phyloP scores from a whole-genome alignment of 2,797 vertebrate species.

The Muscicapa striata region DNA sequence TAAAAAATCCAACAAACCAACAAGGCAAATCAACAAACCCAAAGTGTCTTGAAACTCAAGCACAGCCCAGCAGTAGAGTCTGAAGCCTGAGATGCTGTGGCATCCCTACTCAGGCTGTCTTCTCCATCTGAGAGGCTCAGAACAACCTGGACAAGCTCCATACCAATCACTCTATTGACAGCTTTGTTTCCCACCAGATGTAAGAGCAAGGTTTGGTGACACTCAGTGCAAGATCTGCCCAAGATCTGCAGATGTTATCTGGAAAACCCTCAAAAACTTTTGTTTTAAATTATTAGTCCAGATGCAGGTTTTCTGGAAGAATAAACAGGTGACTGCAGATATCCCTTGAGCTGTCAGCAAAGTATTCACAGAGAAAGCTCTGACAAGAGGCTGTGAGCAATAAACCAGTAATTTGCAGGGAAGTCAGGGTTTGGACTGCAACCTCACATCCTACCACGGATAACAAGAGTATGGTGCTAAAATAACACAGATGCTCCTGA shows the following conservation, averaged over 20 bases:
- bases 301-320: background rate
- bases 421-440: constrained; percentile 25
- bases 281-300: background rate
- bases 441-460: background rate
- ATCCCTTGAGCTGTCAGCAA: background rate
- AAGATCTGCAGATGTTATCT: background rate
- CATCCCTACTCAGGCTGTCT: background rate
- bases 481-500: constrained; percentile 16
- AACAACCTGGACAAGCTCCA: background rate
- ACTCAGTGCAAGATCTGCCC: background rate
- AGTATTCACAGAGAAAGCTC: background rate
- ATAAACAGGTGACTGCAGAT: background rate
- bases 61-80: background rate
- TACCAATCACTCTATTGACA: background rate
- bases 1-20: background rate
- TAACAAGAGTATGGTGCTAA: constrained; percentile 21
- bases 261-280: background rate
- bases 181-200: background rate
- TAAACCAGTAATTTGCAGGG: constrained; percentile 42
- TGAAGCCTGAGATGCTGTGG: background rate
- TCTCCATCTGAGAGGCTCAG: background rate
- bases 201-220: background rate
- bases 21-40: background rate
- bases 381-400: background rate
- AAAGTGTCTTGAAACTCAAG: background rate